These are phyloP conservation scores for Moxostoma hubbsi DNA, from an alignment of 2,797 vertebrate species.

Conservation along the genomic window DNA sequence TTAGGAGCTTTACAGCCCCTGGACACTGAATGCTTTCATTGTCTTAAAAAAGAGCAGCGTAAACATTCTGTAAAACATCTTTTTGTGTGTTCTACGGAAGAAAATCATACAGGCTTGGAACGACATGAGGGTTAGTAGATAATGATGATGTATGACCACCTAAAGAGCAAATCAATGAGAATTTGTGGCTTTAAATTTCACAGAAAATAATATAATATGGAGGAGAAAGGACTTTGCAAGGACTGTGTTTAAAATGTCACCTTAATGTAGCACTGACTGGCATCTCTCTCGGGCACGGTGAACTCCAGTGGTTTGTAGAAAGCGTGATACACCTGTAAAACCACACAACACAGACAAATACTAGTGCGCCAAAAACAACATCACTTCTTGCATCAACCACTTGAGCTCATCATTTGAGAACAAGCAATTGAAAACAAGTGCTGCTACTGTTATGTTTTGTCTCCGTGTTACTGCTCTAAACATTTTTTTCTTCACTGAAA, in stretches of 20 bases:
- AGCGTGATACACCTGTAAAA: constrained; percentile 89
- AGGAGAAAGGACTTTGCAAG: too few relatives aligned
- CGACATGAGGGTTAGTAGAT: too few relatives aligned
- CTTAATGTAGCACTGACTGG: constrained; percentile 93
- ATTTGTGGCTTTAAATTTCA: too few relatives aligned
- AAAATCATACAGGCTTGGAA: too few relatives aligned
- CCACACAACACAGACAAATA: constrained; percentile 13
- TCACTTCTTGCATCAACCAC: constrained; percentile 24
- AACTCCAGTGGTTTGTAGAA: constrained; percentile 96
- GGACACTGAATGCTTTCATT: too few relatives aligned
- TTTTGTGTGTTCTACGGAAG: too few relatives aligned
- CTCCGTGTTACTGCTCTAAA: constrained; percentile 9
- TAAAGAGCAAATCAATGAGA: too few relatives aligned
- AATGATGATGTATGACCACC: too few relatives aligned
- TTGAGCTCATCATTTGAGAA: constrained; percentile 15
- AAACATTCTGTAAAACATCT: too few relatives aligned
- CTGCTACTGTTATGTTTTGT: constrained; percentile 31
- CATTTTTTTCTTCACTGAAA: constrained; percentile 32
- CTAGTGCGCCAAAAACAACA: background rate
- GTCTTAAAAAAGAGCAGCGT: too few relatives aligned
- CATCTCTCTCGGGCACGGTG: constrained; percentile 85
- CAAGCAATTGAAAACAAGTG: constrained; percentile 14
- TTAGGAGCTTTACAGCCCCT: too few relatives aligned
- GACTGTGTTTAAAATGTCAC: constrained; percentile 65
- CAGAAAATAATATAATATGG: too few relatives aligned